Conservation (phyloP, 2,888 invertebrate species). For the Drosophila kambysellisi region DNA sequence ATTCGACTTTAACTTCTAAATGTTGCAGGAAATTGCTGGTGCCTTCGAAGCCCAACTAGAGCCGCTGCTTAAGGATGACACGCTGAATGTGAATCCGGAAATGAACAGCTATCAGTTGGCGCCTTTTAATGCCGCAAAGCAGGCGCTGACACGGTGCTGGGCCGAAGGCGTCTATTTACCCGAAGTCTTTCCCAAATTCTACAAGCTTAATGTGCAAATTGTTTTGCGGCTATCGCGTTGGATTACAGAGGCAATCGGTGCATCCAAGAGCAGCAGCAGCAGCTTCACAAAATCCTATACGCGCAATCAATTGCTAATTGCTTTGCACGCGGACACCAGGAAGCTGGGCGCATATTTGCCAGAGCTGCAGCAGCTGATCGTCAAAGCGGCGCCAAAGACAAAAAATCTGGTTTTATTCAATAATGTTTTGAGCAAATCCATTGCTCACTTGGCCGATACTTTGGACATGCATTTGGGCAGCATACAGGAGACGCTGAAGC, state of each 20-base stretch:
- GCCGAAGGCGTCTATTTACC: slow-evolving; percentile 91
- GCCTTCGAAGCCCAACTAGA: slow-evolving; percentile 82
- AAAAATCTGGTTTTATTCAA: slow-evolving; percentile 52
- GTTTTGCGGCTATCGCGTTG: slow-evolving; percentile 92
- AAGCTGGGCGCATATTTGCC: slow-evolving; percentile 72
- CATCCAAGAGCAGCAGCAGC: slow-evolving; percentile 44
- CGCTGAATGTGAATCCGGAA: slow-evolving; percentile 32
- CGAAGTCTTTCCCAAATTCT: slow-evolving; percentile 93
- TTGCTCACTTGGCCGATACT: slow-evolving; percentile 64
- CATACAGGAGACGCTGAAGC: slow-evolving; percentile 90
- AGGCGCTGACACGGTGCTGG: slow-evolving; percentile 89
- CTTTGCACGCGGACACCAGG: slow-evolving; percentile 75
- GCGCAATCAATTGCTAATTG: slow-evolving; percentile 71
- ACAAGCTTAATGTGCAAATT: slow-evolving; percentile 94
- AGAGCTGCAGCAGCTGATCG: slow-evolving; percentile 88
- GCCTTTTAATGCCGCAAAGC: slow-evolving; percentile 86
- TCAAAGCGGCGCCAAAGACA: slow-evolving; percentile 81
- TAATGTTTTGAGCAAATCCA: slow-evolving; percentile 73
- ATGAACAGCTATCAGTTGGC: slow-evolving; percentile 65
- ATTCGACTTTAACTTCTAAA: neutral
- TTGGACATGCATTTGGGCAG: slow-evolving; percentile 59
- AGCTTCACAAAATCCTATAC: slow-evolving; percentile 53
- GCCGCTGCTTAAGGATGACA: slow-evolving; percentile 72
- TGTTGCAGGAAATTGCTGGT: slow-evolving; percentile 91
- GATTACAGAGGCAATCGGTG: slow-evolving; percentile 85